phyloP scores from a whole-genome alignment of 2,888 invertebrate genomes.

The Cheilosia vernalis region DNA sequence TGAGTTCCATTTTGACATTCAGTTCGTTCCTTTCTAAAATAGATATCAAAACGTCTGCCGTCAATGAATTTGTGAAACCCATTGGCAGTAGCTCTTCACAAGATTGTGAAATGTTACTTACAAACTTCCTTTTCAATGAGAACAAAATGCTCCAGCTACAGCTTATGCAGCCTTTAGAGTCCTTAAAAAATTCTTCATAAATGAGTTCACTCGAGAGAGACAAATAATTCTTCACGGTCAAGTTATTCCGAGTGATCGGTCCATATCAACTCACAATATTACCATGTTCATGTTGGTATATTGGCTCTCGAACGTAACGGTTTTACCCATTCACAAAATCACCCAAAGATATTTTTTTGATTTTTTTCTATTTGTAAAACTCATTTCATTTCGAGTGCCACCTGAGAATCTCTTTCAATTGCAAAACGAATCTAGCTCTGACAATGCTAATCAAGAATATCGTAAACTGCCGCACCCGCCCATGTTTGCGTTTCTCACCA shows the following conservation, averaged over 20 bases:
- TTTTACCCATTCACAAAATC: background rate
- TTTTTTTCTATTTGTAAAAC: background rate
- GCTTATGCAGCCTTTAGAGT: too few relatives aligned
- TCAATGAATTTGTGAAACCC: too few relatives aligned
- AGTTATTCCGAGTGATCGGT: conserved; percentile 5
- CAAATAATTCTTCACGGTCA: conserved; percentile 9
- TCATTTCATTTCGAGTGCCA: conserved; percentile 27
- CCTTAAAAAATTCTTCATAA: too few relatives aligned
- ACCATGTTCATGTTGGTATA: conserved; percentile 5
- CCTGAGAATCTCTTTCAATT: conserved; percentile 12
- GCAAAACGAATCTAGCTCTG: conserved; percentile 32
- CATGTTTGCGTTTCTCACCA: conserved; percentile 6
- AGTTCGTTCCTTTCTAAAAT: too few relatives aligned
- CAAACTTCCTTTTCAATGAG: too few relatives aligned
- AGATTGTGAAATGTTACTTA: too few relatives aligned
- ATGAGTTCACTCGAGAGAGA: too few relatives aligned
- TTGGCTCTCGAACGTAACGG: conserved; percentile 23
- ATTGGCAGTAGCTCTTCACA: too few relatives aligned
- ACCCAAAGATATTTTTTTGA: conserved; percentile 2
- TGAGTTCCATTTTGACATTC: too few relatives aligned
- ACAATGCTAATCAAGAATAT: conserved; percentile 19
- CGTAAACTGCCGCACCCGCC: conserved; percentile 16
- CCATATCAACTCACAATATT: background rate
- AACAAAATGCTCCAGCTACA: too few relatives aligned
- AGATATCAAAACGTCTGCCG: too few relatives aligned